phyloP scores from a whole-genome alignment of 35 echinoderm and acorn worm genomes.

The Stichopus chloronotus region DNA sequence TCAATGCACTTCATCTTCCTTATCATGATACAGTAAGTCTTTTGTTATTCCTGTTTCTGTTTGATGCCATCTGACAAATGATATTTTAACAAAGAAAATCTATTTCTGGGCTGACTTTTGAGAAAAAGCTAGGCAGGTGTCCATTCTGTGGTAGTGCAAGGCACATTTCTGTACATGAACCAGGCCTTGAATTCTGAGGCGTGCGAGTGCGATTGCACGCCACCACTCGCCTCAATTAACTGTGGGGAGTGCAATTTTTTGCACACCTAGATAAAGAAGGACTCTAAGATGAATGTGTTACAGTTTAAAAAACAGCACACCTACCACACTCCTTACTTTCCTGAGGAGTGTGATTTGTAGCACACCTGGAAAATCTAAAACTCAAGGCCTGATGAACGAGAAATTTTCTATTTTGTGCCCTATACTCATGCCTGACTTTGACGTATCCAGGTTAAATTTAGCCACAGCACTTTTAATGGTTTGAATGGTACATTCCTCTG shows the following conservation, averaged over 20 bases:
- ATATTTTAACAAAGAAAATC: conserved; percentile 67
- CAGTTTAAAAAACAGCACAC: no score
- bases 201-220: no score
- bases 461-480: conserved; percentile 25
- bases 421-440: conserved; percentile 4
- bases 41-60: conserved; percentile 57
- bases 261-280: no score
- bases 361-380: no score
- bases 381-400: no score
- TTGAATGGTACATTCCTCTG: conserved; percentile 35
- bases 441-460: conserved; percentile 35
- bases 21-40: conserved; percentile 60
- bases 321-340: no score
- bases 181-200: no score
- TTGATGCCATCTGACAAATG: conserved; percentile 38
- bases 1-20: conserved; percentile 35
- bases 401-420: conserved; percentile 38
- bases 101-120: conserved; percentile 64
- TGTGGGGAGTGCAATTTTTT: no score
- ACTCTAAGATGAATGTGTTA: no score
- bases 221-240: no score
- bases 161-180: conserved; percentile 52
- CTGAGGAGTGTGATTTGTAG: no score
- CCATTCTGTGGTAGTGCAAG: conserved; percentile 61
- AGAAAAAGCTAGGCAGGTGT: conserved; percentile 73